Base-by-base conservation (phyloP, 2,797 vertebrate genomes). In the Peromyscus nudipes region DNA sequence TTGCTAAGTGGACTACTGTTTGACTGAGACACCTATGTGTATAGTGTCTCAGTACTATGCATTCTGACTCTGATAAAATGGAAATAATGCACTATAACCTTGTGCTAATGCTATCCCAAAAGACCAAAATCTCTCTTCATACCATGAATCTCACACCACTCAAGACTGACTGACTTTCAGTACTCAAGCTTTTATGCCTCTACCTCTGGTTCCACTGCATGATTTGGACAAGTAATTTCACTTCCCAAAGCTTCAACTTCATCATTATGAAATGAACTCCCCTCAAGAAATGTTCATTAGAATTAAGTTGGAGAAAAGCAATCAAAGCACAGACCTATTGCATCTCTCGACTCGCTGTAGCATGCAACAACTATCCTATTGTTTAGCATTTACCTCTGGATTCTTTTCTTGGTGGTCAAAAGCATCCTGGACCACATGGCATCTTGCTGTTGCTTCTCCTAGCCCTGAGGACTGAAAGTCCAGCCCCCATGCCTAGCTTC, bases 271-370 rank as follows among this genome's bases (percentile, higher is more conserved):
- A 85, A 34, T 31, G 19, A 89, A 85, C 19, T 84, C 49, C 37
- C 37, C 34, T 94, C 55, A 17, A 88, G 67, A 89, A 90, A 81
- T 29, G 55, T 1, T 83, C 13, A 0, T 84, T 60, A 84, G 60
- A 93, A 97, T 91, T 89, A 86, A 96, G 76, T 86, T 40, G 69
- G 65, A n/a, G 49, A 43, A 77, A 94, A 84, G 46, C 49, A 81
- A 67, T 12, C 60, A 90, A 79, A 52, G 34, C 16, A 31, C 16
- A 29, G 81, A 40, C 2, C n/a, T 2, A 34, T 14, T 17, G 16
- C 75, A 27, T 25, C 3, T 81, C 65, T 94, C 21, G 11, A 73
- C 49, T 81, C 55, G 4, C 65, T 34, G 19, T 67, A 6, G 4
- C 31, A 2, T 43, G 25, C 88, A 90, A 37, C 80, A 73, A 9